Base-by-base conservation (phyloP, 2,797 vertebrate genomes). In the Sarcoramphus papa region DNA sequence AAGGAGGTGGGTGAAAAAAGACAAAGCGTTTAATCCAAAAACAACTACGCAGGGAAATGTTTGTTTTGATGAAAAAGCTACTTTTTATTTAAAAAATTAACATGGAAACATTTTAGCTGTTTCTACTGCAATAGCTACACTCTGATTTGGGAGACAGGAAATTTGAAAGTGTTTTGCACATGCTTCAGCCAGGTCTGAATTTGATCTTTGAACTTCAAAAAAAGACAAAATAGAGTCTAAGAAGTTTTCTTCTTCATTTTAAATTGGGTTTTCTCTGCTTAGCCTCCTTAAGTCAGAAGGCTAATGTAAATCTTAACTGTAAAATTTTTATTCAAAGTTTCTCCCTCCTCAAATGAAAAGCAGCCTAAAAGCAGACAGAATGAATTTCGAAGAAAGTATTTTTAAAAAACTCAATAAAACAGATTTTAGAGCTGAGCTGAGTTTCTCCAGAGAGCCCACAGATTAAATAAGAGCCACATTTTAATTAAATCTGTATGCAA, bases 1-100 rank as follows among this genome's bases (percentile, higher is more conserved):
- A 25, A 14, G 15, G 4, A 2, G 2, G 3, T 1, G 4, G 7
- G 0, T 7, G 2, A 62, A 24, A 53, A 88, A 56, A 85, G 47
- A 63, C 12, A 60, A 82, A 85, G 48, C 27, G n/a, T 23, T 48
- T 76, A 76, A 88, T 53, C 51, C 74, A 57, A 64, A 64, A 91
- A 63, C 27, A 73, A 56, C 48, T 62, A 53, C 22, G 20, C 16
- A 90, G 43, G 30, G 72, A 80, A 65, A 69, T 0, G 2, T 17
- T 79, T 1, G 3, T 43, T 80, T 40, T 75, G 15, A 62, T 40
- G 30, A 62, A 85, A 88, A 90, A 88, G 31, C 12, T 50, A 30
- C 31, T 77, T 84, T 51, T 31, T 30, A 25, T 57, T 45, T 33
- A 47, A 50, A 85, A 92, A 85, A 56, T 37, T 22, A 85, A 31